Evolutionary conservation across 2,113 vertebrate species (phyloP).

Genomic region (Acrocephalus arundinaceus): DNA sequence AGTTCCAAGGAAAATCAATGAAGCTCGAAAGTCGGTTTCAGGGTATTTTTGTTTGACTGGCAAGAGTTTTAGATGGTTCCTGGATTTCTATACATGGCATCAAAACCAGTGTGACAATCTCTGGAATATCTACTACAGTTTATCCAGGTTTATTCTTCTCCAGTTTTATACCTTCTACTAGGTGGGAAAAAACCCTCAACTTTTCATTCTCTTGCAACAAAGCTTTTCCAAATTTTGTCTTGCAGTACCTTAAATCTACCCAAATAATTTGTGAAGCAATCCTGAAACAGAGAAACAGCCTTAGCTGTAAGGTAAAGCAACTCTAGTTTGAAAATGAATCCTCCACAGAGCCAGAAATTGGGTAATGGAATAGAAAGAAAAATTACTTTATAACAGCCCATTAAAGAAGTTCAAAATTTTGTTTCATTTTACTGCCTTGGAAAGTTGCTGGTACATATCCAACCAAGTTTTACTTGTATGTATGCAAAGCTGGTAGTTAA

Average conservation of each 20-base stretch:
- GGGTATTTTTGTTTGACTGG: background rate
- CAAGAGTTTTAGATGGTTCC: background rate
- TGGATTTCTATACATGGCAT: background rate
- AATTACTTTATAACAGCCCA: background rate
- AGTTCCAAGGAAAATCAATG: background rate
- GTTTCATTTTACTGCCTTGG: background rate
- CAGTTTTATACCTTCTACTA: background rate
- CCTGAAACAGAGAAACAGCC: background rate
- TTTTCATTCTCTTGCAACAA: background rate
- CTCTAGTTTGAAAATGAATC: background rate
- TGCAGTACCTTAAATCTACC: background rate
- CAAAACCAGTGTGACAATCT: background rate
- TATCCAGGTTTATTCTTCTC: background rate
- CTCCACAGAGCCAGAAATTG: background rate
- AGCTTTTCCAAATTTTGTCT: background rate
- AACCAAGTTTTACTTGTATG: background rate
- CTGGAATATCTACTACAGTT: background rate
- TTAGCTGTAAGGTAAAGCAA: background rate
- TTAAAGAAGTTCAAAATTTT: background rate
- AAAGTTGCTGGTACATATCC: background rate
- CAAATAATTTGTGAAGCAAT: background rate
- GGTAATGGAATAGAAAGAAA: background rate
- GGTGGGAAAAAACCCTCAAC: accelerated
- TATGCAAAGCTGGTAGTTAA: background rate
- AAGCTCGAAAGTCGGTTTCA: background rate